Percentiles rank a stretch among this genome's conserved stretches.
phyloP scores from a whole-genome alignment of 2,888 invertebrate genomes.

The Cyclophora punctaria region DNA sequence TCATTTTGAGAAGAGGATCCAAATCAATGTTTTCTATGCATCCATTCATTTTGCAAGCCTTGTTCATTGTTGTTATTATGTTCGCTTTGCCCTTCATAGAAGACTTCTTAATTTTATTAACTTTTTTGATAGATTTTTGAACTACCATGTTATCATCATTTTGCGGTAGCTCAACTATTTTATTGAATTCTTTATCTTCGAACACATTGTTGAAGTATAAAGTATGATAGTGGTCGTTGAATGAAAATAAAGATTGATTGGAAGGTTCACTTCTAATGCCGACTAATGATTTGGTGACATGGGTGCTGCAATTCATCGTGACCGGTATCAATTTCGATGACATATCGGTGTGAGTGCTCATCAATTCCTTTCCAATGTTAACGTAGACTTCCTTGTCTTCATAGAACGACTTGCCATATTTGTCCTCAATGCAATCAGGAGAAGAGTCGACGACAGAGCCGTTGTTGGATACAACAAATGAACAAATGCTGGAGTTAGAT shows the following conservation, averaged over 20 bases:
- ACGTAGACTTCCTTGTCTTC: slow-evolving; percentile 48
- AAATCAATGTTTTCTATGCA: slow-evolving; percentile 20
- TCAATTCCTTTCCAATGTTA: slow-evolving; percentile 26
- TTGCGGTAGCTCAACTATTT: slow-evolving; percentile 23
- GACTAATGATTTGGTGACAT: slow-evolving; percentile 31
- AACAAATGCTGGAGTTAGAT: slow-evolving; percentile 35
- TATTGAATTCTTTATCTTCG: slow-evolving; percentile 11
- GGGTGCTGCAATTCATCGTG: slow-evolving; percentile 27
- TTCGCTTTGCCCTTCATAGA: slow-evolving; percentile 5
- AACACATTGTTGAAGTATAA: slow-evolving; percentile 21
- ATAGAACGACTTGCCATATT: slow-evolving; percentile 15
- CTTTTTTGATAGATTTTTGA: slow-evolving; percentile 5
- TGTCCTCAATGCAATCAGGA: background rate
- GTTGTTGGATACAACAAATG: slow-evolving; percentile 32
- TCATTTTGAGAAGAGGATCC: slow-evolving; percentile 48
- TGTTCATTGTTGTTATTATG: background rate
- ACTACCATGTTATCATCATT: slow-evolving; percentile 6
- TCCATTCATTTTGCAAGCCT: slow-evolving; percentile 8
- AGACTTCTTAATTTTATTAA: slow-evolving; percentile 10
- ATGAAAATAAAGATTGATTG: slow-evolving; percentile 31
- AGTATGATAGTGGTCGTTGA: slow-evolving; percentile 24
- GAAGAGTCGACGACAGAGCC: slow-evolving; percentile 1
- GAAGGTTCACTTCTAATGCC: slow-evolving; percentile 34
- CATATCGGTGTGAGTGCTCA: slow-evolving; percentile 36
- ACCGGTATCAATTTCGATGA: slow-evolving; percentile 31